Base-by-base conservation (phyloP, 2,797 vertebrate genomes). In the Euthynnus affinis region DNA sequence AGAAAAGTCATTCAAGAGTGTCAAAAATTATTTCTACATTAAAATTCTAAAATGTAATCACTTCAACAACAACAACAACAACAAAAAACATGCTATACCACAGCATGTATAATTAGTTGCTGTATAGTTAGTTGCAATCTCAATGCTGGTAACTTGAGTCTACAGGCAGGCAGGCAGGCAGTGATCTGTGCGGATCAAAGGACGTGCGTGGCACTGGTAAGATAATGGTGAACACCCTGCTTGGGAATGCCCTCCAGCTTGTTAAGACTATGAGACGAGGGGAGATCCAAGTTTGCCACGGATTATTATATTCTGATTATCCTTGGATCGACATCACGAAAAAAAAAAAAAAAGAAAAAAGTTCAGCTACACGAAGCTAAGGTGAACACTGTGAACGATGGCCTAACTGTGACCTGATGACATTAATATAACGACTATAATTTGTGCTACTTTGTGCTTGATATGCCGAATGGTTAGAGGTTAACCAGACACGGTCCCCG, bases 151-250 rank as follows among this genome's bases (percentile, higher is more conserved):
- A 63, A 29, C 61, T 5, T 5, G 20, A 42, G 52, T n/a, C 27
- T 42, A 23, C 25, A 12, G 34, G 37, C 18, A 61, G 40, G 27
- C 27, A n/a, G 73, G 48, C 23, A 37, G 29, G 46, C 20, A 22
- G 49, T 59, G 23, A 53, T 52, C 15, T 15, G 22, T 22, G 63
- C 44, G 37, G 60, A 78, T 91, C 56, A 71, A 72, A 77, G 34
- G 82, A 84, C 74, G 88, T 92, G 90, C 84, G 89, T 89, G 90
- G 88, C 87, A 88, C 69, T 66, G 59, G 76, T 22, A 64, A 83
- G 80, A 71, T 83, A 86, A 91, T 89, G 87, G 88, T 89, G 85
- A 75, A 81, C 82, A 78, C 48, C 71, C 67, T 52, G 70, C 25
- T 37, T 59, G 61, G 69, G 74, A 67, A 87, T 86, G 73, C 70